These are phyloP conservation scores for Aelia acuminata DNA, from an alignment of 2,888 invertebrate genomes.

Conservation along the genomic window DNA sequence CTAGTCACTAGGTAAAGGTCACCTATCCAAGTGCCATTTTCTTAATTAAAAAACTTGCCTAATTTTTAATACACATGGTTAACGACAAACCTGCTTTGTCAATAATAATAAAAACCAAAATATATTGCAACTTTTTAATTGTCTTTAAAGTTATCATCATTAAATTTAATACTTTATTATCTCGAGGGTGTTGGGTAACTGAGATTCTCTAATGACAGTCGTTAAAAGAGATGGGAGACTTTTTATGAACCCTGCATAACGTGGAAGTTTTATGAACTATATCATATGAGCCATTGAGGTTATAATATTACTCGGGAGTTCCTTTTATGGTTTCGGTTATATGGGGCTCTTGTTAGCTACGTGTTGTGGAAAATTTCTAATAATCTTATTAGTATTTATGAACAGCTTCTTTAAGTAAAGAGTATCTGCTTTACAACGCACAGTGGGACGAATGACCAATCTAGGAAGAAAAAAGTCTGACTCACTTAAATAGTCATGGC, in stretches of 20 bases:
- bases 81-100: no score
- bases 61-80: no score
- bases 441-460: no score
- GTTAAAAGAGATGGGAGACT: not conserved
- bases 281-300: not conserved
- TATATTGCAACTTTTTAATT: no score
- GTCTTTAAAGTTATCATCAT: no score
- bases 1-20: no score
- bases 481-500: no score
- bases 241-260: not conserved
- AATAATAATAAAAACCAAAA: no score
- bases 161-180: not conserved
- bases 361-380: not conserved
- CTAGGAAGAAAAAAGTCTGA: no score
- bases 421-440: not conserved
- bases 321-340: not conserved
- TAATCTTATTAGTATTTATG: not conserved
- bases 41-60: no score
- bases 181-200: not conserved
- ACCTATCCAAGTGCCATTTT: no score
- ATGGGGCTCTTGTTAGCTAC: not conserved
- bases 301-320: not conserved
- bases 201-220: not conserved
- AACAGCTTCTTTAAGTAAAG: no score
- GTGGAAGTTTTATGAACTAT: not conserved